These are phyloP conservation scores for Pseudomyrmex sp. DNA, from an alignment of 1,140 invertebrate genomes.

Conservation along the genomic window DNA sequence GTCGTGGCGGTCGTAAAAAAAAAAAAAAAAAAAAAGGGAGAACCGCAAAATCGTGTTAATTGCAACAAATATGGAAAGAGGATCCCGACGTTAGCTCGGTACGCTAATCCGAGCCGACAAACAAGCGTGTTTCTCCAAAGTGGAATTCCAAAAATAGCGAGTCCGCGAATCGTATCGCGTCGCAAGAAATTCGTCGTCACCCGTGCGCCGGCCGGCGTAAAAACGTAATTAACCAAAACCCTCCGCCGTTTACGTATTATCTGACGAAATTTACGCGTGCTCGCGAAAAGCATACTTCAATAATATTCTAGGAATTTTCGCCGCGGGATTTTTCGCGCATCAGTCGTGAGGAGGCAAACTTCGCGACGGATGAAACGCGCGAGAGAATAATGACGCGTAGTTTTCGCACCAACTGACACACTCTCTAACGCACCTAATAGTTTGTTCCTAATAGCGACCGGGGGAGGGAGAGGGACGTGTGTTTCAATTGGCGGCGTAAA, in stretches of 20 bases:
- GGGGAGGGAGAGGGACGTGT: background rate
- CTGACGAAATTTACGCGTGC: slow-evolving; percentile 27
- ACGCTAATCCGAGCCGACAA: slow-evolving; percentile 28
- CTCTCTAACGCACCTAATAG: slow-evolving; percentile 25
- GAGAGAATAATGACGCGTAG: slow-evolving; percentile 58
- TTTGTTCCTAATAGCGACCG: background rate
- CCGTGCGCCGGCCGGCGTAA: too few relatives aligned
- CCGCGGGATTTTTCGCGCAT: background rate
- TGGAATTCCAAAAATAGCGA: slow-evolving; percentile 22
- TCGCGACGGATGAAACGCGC: slow-evolving; percentile 10
- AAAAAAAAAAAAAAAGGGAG: too few relatives aligned
- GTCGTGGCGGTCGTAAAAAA: slow-evolving; percentile 74
- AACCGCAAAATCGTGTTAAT: slow-evolving; percentile 52
- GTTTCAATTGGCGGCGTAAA: background rate
- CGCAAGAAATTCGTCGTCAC: slow-evolving; percentile 7
- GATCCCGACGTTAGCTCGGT: slow-evolving; percentile 5
- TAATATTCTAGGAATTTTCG: background rate
- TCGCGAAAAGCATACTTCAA: slow-evolving; percentile 36
- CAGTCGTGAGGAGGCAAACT: background rate
- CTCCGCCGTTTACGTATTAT: background rate
- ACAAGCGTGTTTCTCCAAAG: background rate
- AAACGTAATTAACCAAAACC: slow-evolving; percentile 31
- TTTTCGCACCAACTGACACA: slow-evolving; percentile 35
- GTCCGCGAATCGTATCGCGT: slow-evolving; percentile 5
- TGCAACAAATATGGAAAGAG: slow-evolving; percentile 22